A percentile compares a stretch with the other conserved stretches of the same genome.
phyloP scores from a whole-genome alignment of 2,888 invertebrate species.

The Orchestes rusci region DNA sequence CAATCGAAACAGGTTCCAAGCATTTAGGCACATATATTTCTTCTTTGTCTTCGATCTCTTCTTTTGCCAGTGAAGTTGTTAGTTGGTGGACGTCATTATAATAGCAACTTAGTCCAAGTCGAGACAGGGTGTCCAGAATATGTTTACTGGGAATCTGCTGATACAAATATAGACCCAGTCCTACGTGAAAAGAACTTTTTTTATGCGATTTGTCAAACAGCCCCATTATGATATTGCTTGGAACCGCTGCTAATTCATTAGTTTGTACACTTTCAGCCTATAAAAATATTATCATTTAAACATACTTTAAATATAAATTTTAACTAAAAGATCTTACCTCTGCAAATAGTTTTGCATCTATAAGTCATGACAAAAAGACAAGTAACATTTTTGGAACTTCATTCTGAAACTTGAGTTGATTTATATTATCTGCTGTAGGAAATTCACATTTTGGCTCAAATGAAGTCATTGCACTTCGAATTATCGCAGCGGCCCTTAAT shows the following conservation, averaged over 20 bases:
- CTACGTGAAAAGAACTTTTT: constrained; percentile 23
- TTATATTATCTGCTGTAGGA: constrained; percentile 1
- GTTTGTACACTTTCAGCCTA: constrained; percentile 11
- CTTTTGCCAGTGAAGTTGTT: constrained; percentile 4
- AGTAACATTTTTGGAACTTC: neutral
- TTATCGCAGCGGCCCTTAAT: neutral
- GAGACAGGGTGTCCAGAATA: constrained; percentile 12
- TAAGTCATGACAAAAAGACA: neutral
- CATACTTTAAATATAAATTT: neutral
- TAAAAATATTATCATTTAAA: neutral
- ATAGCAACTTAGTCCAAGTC: constrained; percentile 2
- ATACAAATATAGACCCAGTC: constrained; percentile 21
- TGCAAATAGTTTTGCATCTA: neutral
- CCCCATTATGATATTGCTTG: constrained; percentile 21
- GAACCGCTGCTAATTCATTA: constrained; percentile 16
- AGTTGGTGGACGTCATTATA: constrained; percentile 5
- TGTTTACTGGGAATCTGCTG: constrained; percentile 20
- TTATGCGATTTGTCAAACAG: constrained; percentile 15
- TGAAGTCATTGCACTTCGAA: neutral
- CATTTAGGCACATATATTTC: constrained; percentile 6
- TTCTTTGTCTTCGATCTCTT: constrained; percentile 6
- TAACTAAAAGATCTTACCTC: constrained; percentile 1
- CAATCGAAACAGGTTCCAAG: constrained; percentile 1
- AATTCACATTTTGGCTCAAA: neutral
- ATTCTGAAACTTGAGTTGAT: neutral